Conservation (phyloP, 2,888 invertebrate species). For the Macaria notata region DNA sequence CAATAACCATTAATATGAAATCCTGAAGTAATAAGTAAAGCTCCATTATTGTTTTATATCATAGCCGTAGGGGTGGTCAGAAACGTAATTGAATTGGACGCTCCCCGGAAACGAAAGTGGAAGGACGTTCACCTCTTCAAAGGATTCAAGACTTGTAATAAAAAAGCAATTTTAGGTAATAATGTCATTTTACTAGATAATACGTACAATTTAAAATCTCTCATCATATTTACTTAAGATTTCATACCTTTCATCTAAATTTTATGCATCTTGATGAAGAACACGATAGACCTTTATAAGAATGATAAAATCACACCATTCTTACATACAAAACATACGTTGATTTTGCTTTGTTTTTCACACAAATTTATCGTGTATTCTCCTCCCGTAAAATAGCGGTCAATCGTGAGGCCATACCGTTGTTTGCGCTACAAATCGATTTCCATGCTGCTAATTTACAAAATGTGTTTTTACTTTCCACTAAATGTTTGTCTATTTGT, state of each 20-base stretch:
- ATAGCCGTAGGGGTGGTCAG: conserved; percentile 21
- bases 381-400: conserved; percentile 1
- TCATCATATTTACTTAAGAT: no score
- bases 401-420: conserved; percentile 4
- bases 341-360: no score
- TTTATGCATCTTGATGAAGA: no score
- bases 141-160: not conserved
- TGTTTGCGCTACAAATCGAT: conserved; percentile 8
- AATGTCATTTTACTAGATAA: no score
- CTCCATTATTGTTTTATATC: conserved; percentile 16
- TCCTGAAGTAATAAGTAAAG: conserved; percentile 8
- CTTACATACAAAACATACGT: no score
- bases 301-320: no score
- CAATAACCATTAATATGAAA: conserved; percentile 15
- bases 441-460: conserved; percentile 7
- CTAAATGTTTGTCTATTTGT: conserved; percentile 1
- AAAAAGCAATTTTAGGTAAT: no score
- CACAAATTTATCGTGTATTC: no score
- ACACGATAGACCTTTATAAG: no score
- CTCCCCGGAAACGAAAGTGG: conserved; percentile 22
- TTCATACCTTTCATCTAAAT: no score
- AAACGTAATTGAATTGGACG: conserved; percentile 22
- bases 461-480: conserved; percentile 11
- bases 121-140: conserved; percentile 18
- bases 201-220: no score